phyloP scores from a whole-genome alignment of 2,888 invertebrate genomes.

The Ametastegia equiseti region DNA sequence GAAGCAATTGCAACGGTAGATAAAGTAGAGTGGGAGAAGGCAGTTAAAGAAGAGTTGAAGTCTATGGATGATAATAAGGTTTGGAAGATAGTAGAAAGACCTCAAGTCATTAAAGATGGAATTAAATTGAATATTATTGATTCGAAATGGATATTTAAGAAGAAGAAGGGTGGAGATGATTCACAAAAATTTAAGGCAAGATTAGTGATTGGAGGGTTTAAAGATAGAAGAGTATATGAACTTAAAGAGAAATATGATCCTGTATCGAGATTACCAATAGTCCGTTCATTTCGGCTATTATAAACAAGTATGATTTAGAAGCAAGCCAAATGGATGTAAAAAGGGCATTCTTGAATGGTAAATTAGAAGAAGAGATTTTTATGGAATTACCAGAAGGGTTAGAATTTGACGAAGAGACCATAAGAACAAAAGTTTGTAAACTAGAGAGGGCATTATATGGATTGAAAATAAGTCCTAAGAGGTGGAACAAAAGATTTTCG shows the following conservation, averaged over 20 bases:
- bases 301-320: slow-evolving; percentile 53
- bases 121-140: slow-evolving; percentile 52
- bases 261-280: slow-evolving; percentile 54
- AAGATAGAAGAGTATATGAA: slow-evolving; percentile 53
- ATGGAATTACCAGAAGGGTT: slow-evolving; percentile 54
- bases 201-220: slow-evolving; percentile 54
- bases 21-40: neutral
- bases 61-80: slow-evolving; percentile 52
- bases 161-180: slow-evolving; percentile 53
- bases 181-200: slow-evolving; percentile 54
- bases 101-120: slow-evolving; percentile 36
- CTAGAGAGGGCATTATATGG: slow-evolving; percentile 56
- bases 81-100: slow-evolving; percentile 24
- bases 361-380: slow-evolving; percentile 22
- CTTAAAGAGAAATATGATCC: slow-evolving; percentile 57
- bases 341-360: slow-evolving; percentile 54
- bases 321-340: slow-evolving; percentile 54
- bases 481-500: slow-evolving; percentile 55
- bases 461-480: slow-evolving; percentile 53
- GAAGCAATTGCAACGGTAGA: slow-evolving; percentile 53
- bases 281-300: slow-evolving; percentile 51
- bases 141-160: slow-evolving; percentile 56
- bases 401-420: slow-evolving; percentile 11
- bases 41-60: slow-evolving; percentile 40
- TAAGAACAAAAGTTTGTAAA: slow-evolving; percentile 52